Evolutionary conservation across 2,113 vertebrate species (phyloP).

Genomic region (Drymodes brunneopygia): DNA sequence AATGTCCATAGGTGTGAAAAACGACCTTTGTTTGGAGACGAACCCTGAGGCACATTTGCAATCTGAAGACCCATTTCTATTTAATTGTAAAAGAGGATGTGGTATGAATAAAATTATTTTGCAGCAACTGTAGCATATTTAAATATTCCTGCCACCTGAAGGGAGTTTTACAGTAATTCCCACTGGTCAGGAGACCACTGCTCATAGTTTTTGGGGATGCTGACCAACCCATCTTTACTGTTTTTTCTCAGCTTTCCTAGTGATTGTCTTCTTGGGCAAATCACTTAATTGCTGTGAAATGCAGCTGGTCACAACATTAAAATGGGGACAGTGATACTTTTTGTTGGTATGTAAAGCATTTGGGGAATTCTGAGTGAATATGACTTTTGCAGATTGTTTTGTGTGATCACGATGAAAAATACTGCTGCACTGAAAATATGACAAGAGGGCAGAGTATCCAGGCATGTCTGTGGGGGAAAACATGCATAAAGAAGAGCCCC

Average conservation of each 20-base stretch:
- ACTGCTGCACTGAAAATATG: not conserved
- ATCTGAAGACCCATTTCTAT: not conserved
- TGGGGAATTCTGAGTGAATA: not conserved
- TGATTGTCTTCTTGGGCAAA: not conserved
- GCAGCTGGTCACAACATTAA: not conserved
- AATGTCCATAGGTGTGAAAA: not conserved
- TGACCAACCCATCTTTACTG: not conserved
- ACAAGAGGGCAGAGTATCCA: not conserved
- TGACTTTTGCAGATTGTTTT: not conserved
- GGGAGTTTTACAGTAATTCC: not conserved
- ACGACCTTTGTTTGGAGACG: not conserved
- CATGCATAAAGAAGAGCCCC: not conserved
- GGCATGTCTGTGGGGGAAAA: not conserved
- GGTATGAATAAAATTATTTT: not conserved
- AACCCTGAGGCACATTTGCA: not conserved
- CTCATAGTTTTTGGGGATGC: not conserved
- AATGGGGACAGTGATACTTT: not conserved
- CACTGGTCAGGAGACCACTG: not conserved
- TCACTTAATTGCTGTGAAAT: not conserved
- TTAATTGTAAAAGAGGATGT: not conserved
- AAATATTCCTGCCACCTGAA: not conserved
- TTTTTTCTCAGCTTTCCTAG: not conserved
- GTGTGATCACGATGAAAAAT: not conserved
- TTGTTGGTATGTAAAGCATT: not conserved
- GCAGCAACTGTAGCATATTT: not conserved